Percentiles rank a stretch among this genome's conserved stretches.
These are phyloP conservation scores for Neogale vison DNA, from an alignment of 2,113 vertebrate species.

Conservation along the genomic window DNA sequence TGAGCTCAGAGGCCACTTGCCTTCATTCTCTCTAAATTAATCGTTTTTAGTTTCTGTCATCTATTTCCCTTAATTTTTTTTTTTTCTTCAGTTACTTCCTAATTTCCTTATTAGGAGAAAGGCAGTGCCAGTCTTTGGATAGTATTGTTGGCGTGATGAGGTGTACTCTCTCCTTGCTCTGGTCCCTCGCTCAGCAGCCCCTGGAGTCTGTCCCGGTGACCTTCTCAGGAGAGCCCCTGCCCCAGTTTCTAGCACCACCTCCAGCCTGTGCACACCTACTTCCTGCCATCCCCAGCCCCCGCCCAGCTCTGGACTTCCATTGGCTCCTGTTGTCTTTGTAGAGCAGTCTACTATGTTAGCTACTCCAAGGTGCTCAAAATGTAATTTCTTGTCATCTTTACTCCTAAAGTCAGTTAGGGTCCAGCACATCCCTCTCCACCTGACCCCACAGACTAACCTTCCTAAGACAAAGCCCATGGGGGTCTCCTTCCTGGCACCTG, in stretches of 20 bases:
- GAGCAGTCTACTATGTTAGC: background rate
- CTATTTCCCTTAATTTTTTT: background rate
- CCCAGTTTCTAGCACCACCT: background rate
- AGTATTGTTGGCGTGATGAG: background rate
- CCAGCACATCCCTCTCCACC: background rate
- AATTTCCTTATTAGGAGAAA: background rate
- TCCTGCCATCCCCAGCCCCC: background rate
- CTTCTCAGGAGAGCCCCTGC: background rate
- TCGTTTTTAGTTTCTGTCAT: background rate
- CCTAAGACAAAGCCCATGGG: accelerated
- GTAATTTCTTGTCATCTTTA: background rate
- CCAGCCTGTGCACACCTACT: background rate
- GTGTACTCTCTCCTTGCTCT: background rate
- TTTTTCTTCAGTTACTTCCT: background rate
- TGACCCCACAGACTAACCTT: background rate
- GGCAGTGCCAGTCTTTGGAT: background rate
- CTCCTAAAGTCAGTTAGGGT: background rate
- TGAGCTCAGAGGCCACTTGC: background rate
- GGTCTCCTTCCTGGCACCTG: background rate
- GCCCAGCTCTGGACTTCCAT: accelerated
- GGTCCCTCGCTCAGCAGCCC: accelerated
- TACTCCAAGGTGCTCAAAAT: background rate
- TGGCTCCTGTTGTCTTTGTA: accelerated
- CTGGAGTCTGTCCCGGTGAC: background rate
- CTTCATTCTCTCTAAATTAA: background rate